Percentiles rank a stretch among this genome's conserved stretches.
phyloP scores from a whole-genome alignment of 2,797 vertebrate species.

The Todus mexicanus region DNA sequence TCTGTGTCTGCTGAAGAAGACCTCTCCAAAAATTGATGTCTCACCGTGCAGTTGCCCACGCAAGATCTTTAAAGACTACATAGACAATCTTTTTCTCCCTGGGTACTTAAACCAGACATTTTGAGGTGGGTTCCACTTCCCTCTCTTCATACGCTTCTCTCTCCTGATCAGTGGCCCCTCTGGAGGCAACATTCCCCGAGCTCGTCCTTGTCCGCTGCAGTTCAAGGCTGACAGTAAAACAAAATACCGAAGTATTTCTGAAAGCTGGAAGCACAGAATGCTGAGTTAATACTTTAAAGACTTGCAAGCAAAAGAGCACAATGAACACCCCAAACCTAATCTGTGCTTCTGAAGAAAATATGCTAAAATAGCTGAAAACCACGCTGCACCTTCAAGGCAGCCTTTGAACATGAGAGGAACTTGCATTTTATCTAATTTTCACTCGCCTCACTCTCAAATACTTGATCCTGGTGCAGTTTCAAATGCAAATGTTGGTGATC shows the following conservation, averaged over 20 bases:
- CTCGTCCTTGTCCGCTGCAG: not conserved
- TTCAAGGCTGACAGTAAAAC: not conserved
- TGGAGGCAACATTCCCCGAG: not conserved
- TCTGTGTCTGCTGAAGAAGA: not conserved
- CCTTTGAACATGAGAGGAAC: not conserved
- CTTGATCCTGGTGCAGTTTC: not conserved
- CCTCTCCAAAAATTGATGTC: not conserved
- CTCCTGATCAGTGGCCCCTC: accelerated
- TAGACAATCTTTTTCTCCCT: not conserved
- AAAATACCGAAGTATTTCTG: not conserved
- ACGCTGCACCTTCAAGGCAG: not conserved
- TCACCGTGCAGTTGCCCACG: not conserved
- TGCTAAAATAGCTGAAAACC: not conserved
- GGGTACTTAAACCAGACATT: accelerated
- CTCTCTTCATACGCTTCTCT: not conserved
- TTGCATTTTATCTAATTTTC: not conserved
- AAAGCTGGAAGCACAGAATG: not conserved
- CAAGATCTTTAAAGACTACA: not conserved
- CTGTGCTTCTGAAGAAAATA: not conserved
- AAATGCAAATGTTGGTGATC: not conserved
- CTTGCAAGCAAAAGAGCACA: not conserved
- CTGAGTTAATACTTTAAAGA: not conserved
- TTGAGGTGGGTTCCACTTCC: not conserved
- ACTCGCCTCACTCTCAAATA: not conserved
- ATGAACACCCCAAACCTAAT: not conserved